Evolutionary conservation across 2,888 invertebrate genomes (phyloP), one percentile per base, ranked within the genome.

Genomic region (Yponomeuta malinellus): DNA sequence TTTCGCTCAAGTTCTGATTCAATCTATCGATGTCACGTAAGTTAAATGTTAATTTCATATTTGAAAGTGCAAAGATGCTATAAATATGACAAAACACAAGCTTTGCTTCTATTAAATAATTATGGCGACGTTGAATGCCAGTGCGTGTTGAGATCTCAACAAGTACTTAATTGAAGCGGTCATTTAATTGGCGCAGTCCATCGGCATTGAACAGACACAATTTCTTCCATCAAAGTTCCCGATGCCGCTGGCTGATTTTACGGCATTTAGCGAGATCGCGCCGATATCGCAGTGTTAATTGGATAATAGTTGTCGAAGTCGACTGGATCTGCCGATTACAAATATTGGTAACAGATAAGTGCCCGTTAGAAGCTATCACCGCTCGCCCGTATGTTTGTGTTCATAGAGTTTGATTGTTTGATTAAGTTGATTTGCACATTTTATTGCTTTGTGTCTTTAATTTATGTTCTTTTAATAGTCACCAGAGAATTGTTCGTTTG

Each of bases 251-350:
- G 76, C 73, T 73, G 73, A 78, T 77, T 81, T 80, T 76, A 79
- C 78, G 77, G 78, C 76, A 76, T 79, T 79, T 78, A 77, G 78
- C 76, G 75, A 78, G 78, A 80, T 78, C 75, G 74, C 72, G 71
- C 73, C 76, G 78, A 77, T 77, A 79, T 75, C 73, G 75, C 72
- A 74, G 75, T 77, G 79, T 77, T 85, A 83, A 85, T 83, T 83
- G 79, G 81, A 79, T 82, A 79, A 80, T 78, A 78, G 75, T 74
- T 72, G 71, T 74, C 72, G 72, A 70, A 65, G 71, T 52, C 64
- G 71, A 48, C 69, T 70, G 66, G 63, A 48, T 29, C 48, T 29
- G 23, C 68, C 48, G 33, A 66, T 66, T 33, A 66, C 71, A 71
- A 71, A 71, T 72, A 72, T 70, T 71, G 71, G 68, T 72, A 71